Conservation (phyloP, 2,797 vertebrate genomes). For the Clarias pachynema region DNA sequence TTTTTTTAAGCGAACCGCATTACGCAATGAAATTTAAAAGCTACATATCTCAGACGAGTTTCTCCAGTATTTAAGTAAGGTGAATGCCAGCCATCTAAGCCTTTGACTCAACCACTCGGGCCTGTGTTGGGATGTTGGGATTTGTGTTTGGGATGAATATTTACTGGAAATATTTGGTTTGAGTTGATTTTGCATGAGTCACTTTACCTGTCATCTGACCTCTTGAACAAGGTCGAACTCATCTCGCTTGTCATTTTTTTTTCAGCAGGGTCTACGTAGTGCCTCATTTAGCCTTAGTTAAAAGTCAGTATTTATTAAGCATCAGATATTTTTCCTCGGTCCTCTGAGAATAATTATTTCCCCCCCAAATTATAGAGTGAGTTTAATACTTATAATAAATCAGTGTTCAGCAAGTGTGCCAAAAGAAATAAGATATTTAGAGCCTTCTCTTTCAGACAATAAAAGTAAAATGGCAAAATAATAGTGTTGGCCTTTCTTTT, state of each 20-base stretch:
- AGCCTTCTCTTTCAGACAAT: constrained; percentile 25
- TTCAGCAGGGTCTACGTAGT: neutral
- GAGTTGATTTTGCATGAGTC: neutral
- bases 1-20: constrained; percentile 55
- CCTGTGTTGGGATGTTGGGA: constrained; percentile 53
- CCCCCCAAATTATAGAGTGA: constrained; percentile 36
- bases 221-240: constrained; percentile 8
- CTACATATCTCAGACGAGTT: constrained; percentile 59
- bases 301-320: constrained; percentile 29
- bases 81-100: constrained; percentile 38
- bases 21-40: constrained; percentile 71
- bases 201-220: constrained; percentile 3
- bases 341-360: constrained; percentile 35
- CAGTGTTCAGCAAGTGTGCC: neutral
- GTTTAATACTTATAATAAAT: constrained; percentile 43
- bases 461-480: constrained; percentile 38
- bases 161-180: neutral
- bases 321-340: constrained; percentile 30
- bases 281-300: constrained; percentile 36
- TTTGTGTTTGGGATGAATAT: neutral
- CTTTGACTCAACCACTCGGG: neutral
- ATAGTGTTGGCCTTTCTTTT: constrained; percentile 22
- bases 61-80: constrained; percentile 59
- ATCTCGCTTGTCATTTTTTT: neutral
- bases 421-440: constrained; percentile 32